phyloP scores from a whole-genome alignment of 2,113 vertebrate genomes.

The Todiramphus chloris region DNA sequence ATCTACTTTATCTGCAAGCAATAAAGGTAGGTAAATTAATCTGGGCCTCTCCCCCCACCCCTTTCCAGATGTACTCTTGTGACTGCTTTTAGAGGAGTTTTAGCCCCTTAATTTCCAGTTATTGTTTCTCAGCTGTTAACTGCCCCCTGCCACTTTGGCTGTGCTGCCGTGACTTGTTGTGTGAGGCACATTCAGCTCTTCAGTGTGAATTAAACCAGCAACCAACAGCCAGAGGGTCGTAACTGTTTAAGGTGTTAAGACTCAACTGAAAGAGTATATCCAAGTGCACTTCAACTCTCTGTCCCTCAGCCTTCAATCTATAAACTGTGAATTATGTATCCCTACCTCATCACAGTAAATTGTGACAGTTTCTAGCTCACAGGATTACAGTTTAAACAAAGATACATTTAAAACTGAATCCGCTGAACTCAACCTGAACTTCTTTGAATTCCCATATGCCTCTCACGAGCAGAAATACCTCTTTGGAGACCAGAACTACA shows the following conservation, averaged over 20 bases:
- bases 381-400: slow-evolving; percentile 22
- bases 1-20: not conserved
- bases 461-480: not conserved
- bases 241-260: slow-evolving; percentile 22
- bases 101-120: slow-evolving; percentile 1
- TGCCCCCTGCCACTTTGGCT: slow-evolving; percentile 1
- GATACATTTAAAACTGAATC: not conserved
- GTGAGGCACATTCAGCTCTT: not conserved
- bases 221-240: not conserved
- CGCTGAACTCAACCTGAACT: slow-evolving; percentile 1
- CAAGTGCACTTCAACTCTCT: not conserved
- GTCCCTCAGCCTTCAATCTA: not conserved
- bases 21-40: not conserved
- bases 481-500: not conserved
- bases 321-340: not conserved
- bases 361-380: slow-evolving; percentile 16
- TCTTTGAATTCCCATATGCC: not conserved
- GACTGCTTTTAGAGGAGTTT: not conserved
- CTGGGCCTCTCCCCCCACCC: not conserved
- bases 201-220: not conserved
- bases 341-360: not conserved
- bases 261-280: not conserved
- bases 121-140: slow-evolving; percentile 8
- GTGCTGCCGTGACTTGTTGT: not conserved
- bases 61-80: not conserved